A percentile compares a stretch with the other conserved stretches of the same genome.
These are phyloP conservation scores for Teleogryllus oceanicus DNA, from an alignment of 2,888 invertebrate species.

Conservation along the genomic window DNA sequence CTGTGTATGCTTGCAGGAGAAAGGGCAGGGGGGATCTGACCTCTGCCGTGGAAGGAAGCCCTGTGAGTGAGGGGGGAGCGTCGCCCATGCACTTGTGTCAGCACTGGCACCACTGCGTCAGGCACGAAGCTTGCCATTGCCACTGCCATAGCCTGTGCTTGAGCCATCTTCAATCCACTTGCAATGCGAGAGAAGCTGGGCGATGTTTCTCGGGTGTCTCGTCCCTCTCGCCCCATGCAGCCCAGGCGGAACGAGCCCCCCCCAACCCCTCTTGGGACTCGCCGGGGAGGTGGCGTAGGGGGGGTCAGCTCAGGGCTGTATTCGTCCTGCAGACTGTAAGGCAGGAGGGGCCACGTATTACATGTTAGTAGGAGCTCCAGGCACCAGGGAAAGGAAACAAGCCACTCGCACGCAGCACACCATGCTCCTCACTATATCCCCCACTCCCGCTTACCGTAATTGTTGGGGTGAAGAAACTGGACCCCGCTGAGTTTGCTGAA, in stretches of 20 bases:
- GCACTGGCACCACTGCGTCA: conserved; percentile 44
- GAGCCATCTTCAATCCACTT: conserved; percentile 66
- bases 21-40: conserved; percentile 43
- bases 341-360: conserved; percentile 33
- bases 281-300: conserved; percentile 58
- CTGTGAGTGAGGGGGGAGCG: conserved; percentile 49
- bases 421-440: conserved; percentile 24
- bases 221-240: conserved; percentile 43
- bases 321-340: conserved; percentile 57
- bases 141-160: conserved; percentile 68
- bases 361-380: conserved; percentile 21
- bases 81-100: conserved; percentile 40
- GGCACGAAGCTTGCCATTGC: conserved; percentile 61
- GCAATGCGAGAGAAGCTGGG: conserved; percentile 58
- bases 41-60: conserved; percentile 65
- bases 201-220: conserved; percentile 35
- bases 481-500: conserved; percentile 38
- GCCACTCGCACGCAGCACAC: conserved; percentile 24
- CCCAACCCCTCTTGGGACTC: conserved; percentile 43
- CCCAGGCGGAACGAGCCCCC: conserved; percentile 42
- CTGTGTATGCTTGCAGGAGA: neutral
- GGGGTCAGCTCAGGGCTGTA: conserved; percentile 62
- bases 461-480: conserved; percentile 39
- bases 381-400: conserved; percentile 20
- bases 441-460: conserved; percentile 38